Percentiles rank a stretch among this genome's conserved stretches.
Conservation (phyloP, 2,797 vertebrate species). For the Anisognathus igniventris region DNA sequence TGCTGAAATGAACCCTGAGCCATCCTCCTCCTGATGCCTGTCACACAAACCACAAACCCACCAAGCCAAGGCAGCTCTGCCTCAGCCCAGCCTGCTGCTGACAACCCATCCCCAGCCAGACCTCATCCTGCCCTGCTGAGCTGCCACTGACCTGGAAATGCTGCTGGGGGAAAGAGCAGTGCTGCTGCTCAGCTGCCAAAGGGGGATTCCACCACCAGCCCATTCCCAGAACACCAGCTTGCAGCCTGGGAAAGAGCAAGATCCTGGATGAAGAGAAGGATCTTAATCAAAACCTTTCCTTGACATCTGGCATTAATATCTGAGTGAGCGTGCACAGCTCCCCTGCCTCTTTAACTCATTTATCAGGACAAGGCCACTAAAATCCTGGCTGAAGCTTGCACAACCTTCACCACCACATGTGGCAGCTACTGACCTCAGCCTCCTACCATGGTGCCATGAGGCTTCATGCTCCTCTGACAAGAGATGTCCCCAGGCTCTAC, state of each 20-base stretch:
- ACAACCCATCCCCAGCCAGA: neutral
- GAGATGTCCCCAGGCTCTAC: neutral
- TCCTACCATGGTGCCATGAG: accelerated
- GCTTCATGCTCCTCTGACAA: neutral
- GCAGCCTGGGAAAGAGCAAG: constrained; percentile 13
- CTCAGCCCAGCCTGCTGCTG: neutral
- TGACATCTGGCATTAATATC: constrained; percentile 60
- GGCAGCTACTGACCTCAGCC: neutral
- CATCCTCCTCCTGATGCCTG: neutral
- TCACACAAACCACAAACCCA: neutral
- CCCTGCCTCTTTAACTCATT: neutral
- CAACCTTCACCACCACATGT: neutral
- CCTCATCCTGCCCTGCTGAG: neutral
- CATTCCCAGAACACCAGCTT: constrained; percentile 6
- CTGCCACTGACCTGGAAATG: neutral
- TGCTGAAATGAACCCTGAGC: neutral
- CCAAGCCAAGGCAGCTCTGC: neutral
- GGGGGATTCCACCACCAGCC: neutral
- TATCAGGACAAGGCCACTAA: neutral
- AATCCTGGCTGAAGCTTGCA: neutral
- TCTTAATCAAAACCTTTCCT: constrained; percentile 55
- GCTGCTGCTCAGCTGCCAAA: neutral
- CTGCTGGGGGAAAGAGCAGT: neutral
- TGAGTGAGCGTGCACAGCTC: accelerated
- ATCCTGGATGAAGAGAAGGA: neutral